phyloP scores from a whole-genome alignment of 1,140 invertebrate species.

The Calliphora vicina region DNA sequence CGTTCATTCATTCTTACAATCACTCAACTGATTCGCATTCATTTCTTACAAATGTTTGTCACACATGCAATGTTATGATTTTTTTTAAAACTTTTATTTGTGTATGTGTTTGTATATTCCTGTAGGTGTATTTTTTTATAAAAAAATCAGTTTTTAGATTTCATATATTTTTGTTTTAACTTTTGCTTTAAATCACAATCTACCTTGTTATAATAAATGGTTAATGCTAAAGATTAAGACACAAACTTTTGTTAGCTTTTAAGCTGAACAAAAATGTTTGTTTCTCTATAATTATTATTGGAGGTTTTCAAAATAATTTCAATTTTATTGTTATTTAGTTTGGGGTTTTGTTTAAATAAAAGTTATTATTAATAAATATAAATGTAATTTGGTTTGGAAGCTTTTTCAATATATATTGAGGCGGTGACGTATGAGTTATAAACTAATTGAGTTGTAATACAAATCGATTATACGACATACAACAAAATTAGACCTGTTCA shows the following conservation, averaged over 20 bases:
- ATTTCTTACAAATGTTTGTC: constrained; percentile 30
- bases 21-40: background rate
- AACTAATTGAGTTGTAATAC: no score
- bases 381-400: no score
- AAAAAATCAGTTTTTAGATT: background rate
- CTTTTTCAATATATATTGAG: no score
- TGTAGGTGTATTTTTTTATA: background rate
- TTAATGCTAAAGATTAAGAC: background rate
- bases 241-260: background rate
- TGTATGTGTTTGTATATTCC: background rate
- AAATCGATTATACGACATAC: no score
- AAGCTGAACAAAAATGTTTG: background rate
- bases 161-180: no score
- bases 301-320: no score
- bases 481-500: no score
- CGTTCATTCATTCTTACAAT: background rate
- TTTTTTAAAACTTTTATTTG: background rate
- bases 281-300: background rate
- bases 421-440: no score
- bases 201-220: background rate
- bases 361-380: no score
- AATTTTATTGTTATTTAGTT: no score
- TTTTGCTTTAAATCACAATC: no score
- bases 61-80: constrained; percentile 1
- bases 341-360: background rate